Conservation (phyloP, 2,113 vertebrate species). For the Pterocles burchelli region DNA sequence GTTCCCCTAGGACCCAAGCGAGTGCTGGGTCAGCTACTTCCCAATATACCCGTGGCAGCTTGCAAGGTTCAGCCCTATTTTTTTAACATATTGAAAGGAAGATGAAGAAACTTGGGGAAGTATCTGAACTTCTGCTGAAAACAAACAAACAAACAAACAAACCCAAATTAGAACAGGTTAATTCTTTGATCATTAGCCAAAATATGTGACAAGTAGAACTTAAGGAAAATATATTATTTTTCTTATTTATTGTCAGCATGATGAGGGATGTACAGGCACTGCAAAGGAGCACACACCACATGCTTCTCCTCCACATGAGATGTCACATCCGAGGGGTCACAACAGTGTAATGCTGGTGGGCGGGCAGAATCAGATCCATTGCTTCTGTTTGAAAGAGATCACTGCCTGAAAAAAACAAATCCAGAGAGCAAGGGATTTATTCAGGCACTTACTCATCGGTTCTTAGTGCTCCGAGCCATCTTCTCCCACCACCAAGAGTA, state of each 20-base stretch:
- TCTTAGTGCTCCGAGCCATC: background rate
- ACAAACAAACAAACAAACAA: too few species aligned
- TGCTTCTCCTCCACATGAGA: background rate
- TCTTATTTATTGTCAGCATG: background rate
- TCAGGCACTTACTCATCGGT: background rate
- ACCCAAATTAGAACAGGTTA: background rate
- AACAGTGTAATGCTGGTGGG: background rate
- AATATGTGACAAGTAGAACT: background rate
- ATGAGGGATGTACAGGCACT: background rate
- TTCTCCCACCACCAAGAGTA: background rate
- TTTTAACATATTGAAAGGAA: background rate
- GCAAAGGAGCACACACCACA: background rate
- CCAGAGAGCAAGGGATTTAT: background rate
- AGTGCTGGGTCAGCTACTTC: background rate
- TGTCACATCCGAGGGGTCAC: background rate
- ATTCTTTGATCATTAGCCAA: background rate
- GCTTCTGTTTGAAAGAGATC: background rate
- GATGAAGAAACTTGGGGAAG: background rate
- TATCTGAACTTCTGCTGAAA: background rate
- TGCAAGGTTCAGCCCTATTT: background rate
- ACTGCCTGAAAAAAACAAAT: background rate
- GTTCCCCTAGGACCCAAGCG: background rate
- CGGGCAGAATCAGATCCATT: background rate
- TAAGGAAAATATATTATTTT: background rate
- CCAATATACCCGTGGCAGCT: background rate